phyloP scores from a whole-genome alignment of 1,140 invertebrate species.

The Apolygus lucorum region DNA sequence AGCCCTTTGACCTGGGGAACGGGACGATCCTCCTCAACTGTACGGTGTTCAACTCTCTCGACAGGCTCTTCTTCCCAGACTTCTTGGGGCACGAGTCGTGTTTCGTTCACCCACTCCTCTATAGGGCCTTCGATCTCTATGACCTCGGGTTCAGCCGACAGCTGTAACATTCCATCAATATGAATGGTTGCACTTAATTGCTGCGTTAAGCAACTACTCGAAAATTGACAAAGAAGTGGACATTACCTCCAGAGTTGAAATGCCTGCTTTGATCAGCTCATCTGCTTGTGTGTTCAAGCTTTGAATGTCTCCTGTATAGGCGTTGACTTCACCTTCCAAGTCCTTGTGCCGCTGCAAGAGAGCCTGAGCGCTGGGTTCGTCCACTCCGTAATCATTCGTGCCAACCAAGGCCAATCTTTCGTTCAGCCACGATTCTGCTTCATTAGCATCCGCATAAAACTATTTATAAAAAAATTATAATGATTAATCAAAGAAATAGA shows the following conservation, averaged over 20 bases:
- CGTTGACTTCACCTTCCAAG: constrained; percentile 82
- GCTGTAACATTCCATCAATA: no score
- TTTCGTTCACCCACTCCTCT: constrained; percentile 68
- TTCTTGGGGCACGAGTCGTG: constrained; percentile 74
- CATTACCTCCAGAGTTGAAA: constrained; percentile 57
- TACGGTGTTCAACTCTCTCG: constrained; percentile 71
- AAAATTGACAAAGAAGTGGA: no score
- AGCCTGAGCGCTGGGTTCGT: constrained; percentile 81
- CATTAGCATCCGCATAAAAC: constrained; percentile 95
- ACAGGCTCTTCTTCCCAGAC: constrained; percentile 84
- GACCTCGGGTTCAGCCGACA: constrained; percentile 57
- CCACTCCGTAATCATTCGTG: constrained; percentile 79
- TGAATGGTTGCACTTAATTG: no score
- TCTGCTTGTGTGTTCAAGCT: constrained; percentile 78
- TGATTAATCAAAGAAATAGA: no score
- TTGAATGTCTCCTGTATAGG: constrained; percentile 82
- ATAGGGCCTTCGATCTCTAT: constrained; percentile 49
- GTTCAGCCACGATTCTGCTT: constrained; percentile 94
- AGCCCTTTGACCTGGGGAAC: constrained; percentile 83
- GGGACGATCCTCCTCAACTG: constrained; percentile 73
- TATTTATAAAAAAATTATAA: constrained; percentile 41
- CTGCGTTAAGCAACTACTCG: no score
- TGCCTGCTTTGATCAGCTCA: constrained; percentile 67
- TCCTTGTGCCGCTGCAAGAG: constrained; percentile 76
- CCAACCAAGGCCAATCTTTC: constrained; percentile 82